Evolutionary conservation across 2,888 invertebrate genomes (phyloP), one percentile per base, ranked within the genome.

Genomic region (Leptura quadrifasciata): DNA sequence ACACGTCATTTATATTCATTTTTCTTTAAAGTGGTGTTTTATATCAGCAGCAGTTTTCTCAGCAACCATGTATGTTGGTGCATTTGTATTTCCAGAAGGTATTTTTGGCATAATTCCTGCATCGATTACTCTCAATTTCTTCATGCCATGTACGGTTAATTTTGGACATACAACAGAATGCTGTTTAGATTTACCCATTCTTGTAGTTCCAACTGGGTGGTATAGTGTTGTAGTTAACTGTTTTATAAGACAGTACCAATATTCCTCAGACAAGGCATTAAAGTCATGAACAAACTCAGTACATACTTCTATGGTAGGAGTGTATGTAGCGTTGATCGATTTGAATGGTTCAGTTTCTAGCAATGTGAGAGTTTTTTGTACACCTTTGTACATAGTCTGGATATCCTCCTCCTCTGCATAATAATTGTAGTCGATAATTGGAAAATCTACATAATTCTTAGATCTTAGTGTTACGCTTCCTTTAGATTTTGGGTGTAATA

Each of bases 171-270:
- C 93, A 1, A 82, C 82, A 5, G 65, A 54, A 8, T 63, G 63
- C 60, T 18, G 12, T 9, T 76, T 75, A 72, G 72, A 65, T 10
- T 69, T 71, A 35, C 81, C 81, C 82, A 83, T 83, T 31, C 69
- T 79, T 54, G 81, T 81, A 0, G 82, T 79, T 1, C 80, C 76
- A 9, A 81, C 61, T 12, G 79, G 76, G 76, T 83, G 81, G 55
- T 70, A 80, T 9, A 78, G 12, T 12, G 74, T 74, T 10, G 60
- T 54, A 8, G 64, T 21, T 8, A 52, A 8, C 10, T 92, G 78
- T 75, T 78, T 76, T 31, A 86, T 80, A n/a, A 92, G 92, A 85
- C 94, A 95, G 75, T 92, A 91, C 93, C 94, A 94, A 84, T 94
- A 94, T 35, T 91, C 91, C 75, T 93, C 93, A 0, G 91, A 90